Conservation (phyloP, 2,113 vertebrate genomes). For the Pipra filicauda region DNA sequence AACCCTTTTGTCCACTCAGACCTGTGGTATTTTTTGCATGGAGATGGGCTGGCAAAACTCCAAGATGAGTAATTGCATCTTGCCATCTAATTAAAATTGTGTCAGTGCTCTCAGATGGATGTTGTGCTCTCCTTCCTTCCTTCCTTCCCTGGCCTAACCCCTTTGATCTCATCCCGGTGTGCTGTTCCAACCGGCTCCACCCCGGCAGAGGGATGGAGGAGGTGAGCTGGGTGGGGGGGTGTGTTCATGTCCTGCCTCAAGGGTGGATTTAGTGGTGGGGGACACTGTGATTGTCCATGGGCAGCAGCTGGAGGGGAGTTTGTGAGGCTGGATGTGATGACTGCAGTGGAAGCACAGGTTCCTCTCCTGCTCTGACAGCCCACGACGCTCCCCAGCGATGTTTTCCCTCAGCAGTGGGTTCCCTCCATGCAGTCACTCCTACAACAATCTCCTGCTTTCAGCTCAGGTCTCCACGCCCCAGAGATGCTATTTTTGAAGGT, state of each 20-base stretch:
- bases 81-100: background rate
- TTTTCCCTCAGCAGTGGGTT: background rate
- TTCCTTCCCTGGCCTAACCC: background rate
- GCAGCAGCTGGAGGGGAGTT: background rate
- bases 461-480: background rate
- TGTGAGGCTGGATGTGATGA: background rate
- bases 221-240: background rate
- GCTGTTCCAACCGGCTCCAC: background rate
- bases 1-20: background rate
- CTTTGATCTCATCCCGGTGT: background rate
- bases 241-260: background rate
- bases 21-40: background rate
- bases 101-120: background rate
- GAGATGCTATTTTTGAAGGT: background rate
- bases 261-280: background rate
- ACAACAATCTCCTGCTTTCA: background rate
- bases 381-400: rapidly evolving
- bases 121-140: background rate
- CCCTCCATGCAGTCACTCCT: background rate
- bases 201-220: background rate
- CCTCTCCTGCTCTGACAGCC: background rate
- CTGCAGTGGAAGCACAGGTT: background rate
- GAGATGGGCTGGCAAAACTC: background rate
- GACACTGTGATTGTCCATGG: rapidly evolving
- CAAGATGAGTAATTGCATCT: background rate